Conservation (phyloP, 2,797 vertebrate genomes). For the Microchirus variegatus region DNA sequence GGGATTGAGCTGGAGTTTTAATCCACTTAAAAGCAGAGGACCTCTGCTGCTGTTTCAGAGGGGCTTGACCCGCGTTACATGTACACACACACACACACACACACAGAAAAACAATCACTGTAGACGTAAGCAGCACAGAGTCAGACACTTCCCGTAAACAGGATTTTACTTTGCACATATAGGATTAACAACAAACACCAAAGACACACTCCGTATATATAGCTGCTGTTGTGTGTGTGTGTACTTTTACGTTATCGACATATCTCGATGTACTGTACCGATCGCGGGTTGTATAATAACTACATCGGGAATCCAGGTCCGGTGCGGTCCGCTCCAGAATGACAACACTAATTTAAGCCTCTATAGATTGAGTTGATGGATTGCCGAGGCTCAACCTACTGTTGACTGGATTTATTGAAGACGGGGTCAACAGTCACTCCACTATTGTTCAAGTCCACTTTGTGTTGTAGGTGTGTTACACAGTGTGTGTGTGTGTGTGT, state of each 20-base stretch:
- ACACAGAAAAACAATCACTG: constrained; percentile 34
- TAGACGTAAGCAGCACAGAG: constrained; percentile 28
- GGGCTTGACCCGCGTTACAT: constrained; percentile 68
- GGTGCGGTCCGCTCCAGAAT: not conserved
- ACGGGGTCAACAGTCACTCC: constrained; percentile 63
- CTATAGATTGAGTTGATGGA: constrained; percentile 32
- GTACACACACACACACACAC: constrained; percentile 4
- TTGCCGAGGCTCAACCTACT: constrained; percentile 16
- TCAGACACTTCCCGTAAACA: constrained; percentile 20
- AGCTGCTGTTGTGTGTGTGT: no score
- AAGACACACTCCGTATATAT: no score
- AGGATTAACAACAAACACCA: no score
- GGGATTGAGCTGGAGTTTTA: constrained; percentile 81
- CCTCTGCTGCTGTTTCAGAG: constrained; percentile 80
- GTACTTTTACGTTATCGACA: no score
- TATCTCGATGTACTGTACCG: constrained; percentile 3
- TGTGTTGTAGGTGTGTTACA: constrained; percentile 38
- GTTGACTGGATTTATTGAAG: constrained; percentile 56
- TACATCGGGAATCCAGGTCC: constrained; percentile 6
- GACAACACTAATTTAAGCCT: constrained; percentile 42
- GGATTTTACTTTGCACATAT: not conserved
- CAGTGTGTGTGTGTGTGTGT: constrained; percentile 1
- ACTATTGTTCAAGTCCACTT: constrained; percentile 61
- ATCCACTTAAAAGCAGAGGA: constrained; percentile 83
- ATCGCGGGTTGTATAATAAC: constrained; percentile 37